Evolutionary conservation across 1,140 invertebrate genomes (phyloP), one percentile per base, ranked within the genome.

Genomic region (Stenopsyche tienmushanensis): DNA sequence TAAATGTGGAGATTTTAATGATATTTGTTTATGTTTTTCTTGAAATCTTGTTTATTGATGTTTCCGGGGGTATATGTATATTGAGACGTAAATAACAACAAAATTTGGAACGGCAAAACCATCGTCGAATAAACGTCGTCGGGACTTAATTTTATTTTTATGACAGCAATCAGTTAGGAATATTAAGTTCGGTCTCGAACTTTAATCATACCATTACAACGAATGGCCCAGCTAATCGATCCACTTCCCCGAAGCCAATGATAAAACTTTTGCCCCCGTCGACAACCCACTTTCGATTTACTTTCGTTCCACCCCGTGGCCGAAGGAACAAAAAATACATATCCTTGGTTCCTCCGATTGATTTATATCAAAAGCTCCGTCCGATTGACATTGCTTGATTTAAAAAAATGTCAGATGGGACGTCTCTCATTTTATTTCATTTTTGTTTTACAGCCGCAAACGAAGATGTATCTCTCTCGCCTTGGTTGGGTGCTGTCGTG

Each of bases 401-500:
- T 15, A 50, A 20, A 50, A 5, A 18, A 29, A 13, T 55, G 26
- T 2, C 20, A 55, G 7, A 7, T 39, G 5, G 5, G 2, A 5
- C 50, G 39, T 42, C 8, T 41, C 9, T 23, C n/a, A 23, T 23
- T 13, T 42, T 8, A 42, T 23, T 42, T 34, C 29, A 34, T 34
- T 5, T 34, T 34, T 34, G 29, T 47, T 47, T 66, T 66, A 20
- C 64, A 66, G 64, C 57, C 10, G 18, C 57, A 5, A 39, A 41
- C 34, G 21, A 53, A 44, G 47, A 60, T 5, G 7, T 18, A 10
- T 23, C 24, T 5, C 13, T 60, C 17, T 49, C 52, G 42, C 34
- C 62, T 71, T 17, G 29, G 62, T 65, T 62, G 47, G 58, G 65
- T 18, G 62, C 55, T 3, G 45, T 65, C 54, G 63, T 54, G 39